These are phyloP conservation scores for Scaptomyza cyrtandrae DNA, from an alignment of 2,888 invertebrate genomes.

Conservation along the genomic window DNA sequence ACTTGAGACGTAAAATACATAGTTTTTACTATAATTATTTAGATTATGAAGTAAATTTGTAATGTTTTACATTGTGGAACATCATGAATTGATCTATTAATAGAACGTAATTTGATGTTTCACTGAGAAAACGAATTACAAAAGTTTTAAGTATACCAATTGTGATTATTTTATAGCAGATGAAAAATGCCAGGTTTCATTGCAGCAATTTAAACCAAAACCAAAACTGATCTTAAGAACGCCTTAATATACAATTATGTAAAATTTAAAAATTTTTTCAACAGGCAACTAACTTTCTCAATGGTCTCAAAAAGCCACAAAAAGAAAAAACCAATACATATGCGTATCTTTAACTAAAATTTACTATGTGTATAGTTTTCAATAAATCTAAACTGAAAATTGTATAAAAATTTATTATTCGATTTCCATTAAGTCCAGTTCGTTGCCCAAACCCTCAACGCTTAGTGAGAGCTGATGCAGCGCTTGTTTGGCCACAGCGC, in stretches of 20 bases:
- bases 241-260: conserved; percentile 55
- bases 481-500: conserved; percentile 79
- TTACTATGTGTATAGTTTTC: conserved; percentile 26
- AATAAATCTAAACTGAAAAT: conserved; percentile 49
- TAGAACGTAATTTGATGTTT: too few relatives aligned
- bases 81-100: too few relatives aligned
- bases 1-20: not conserved
- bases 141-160: not conserved
- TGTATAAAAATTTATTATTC: conserved; percentile 10
- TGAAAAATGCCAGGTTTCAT: conserved; percentile 19
- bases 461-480: conserved; percentile 81
- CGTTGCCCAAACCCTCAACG: conserved; percentile 78
- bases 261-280: conserved; percentile 19
- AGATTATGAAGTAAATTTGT: not conserved
- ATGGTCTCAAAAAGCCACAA: conserved; percentile 29
- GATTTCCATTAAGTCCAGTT: conserved; percentile 44
- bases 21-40: not conserved
- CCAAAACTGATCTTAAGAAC: conserved; percentile 34
- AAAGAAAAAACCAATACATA: conserved; percentile 15
- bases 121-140: too few relatives aligned
- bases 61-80: too few relatives aligned
- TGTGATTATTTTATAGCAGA: not conserved
- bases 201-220: conserved; percentile 15
- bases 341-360: conserved; percentile 17
- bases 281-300: conserved; percentile 3